These are phyloP conservation scores for Sesia bembeciformis DNA, from an alignment of 2,888 invertebrate genomes.

Conservation along the genomic window DNA sequence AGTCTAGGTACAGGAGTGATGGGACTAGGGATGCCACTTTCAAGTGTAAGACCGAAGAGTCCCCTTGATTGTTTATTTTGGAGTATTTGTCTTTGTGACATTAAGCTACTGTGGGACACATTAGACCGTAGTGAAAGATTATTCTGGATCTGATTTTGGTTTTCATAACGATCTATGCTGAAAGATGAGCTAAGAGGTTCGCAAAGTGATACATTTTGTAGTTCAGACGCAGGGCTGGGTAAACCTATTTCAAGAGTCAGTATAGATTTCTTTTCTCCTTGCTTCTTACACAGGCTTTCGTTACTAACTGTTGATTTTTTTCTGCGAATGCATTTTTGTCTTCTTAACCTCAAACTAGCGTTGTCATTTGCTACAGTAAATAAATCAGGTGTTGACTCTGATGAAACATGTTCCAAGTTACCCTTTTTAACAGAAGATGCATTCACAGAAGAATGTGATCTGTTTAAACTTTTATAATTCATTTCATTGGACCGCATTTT, in stretches of 20 bases:
- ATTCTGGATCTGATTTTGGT: slow-evolving; percentile 17
- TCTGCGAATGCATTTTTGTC: slow-evolving; percentile 74
- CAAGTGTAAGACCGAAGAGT: slow-evolving; percentile 58
- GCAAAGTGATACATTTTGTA: slow-evolving; percentile 46
- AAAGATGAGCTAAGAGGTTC: slow-evolving; percentile 41
- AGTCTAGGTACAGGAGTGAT: slow-evolving; percentile 58
- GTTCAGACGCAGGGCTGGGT: slow-evolving; percentile 53
- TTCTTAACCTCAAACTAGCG: slow-evolving; percentile 52
- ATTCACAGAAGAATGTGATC: slow-evolving; percentile 55
- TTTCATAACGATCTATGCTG: slow-evolving; percentile 17
- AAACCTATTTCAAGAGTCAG: slow-evolving; percentile 58
- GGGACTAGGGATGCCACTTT: slow-evolving; percentile 70
- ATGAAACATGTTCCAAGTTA: slow-evolving; percentile 32
- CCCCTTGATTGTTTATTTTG: slow-evolving; percentile 45
- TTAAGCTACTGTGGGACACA: slow-evolving; percentile 59
- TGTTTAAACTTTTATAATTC: slow-evolving; percentile 24
- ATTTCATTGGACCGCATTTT: slow-evolving; percentile 16
- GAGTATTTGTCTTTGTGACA: slow-evolving; percentile 31
- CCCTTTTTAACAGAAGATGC: slow-evolving; percentile 25
- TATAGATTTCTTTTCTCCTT: slow-evolving; percentile 31
- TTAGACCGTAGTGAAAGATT: slow-evolving; percentile 39
- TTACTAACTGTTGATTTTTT: slow-evolving; percentile 64
- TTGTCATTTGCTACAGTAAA: slow-evolving; percentile 33
- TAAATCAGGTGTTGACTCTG: slow-evolving; percentile 58
- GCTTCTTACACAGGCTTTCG: slow-evolving; percentile 44